A percentile compares a stretch with the other conserved stretches of the same genome.
Conservation (phyloP, 2,888 invertebrate genomes). For the Mantis religiosa region DNA sequence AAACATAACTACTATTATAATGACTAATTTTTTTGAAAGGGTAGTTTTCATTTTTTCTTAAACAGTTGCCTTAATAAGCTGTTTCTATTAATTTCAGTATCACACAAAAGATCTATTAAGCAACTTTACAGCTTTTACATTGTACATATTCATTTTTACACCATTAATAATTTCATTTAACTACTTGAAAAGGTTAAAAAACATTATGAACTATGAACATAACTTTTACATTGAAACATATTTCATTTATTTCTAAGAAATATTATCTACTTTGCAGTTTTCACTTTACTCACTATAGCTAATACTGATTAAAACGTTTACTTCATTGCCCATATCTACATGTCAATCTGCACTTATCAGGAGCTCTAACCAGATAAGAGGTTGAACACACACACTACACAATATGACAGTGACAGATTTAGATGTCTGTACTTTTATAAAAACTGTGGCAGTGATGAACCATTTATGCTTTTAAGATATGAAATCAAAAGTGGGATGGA, state of each 20-base stretch:
- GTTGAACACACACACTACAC: background rate
- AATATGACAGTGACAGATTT: background rate
- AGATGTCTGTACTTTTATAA: background rate
- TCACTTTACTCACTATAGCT: background rate
- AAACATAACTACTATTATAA: too few species aligned
- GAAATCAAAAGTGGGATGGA: background rate
- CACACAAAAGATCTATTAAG: too few species aligned
- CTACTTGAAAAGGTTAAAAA: too few species aligned
- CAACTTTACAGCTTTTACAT: too few species aligned
- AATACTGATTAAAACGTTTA: background rate
- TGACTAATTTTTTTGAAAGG: too few species aligned
- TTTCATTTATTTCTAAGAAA: background rate
- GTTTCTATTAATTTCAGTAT: too few species aligned
- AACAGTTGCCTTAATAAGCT: too few species aligned
- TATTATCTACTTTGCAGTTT: background rate
- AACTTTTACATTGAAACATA: too few species aligned
- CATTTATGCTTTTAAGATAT: background rate
- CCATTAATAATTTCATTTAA: too few species aligned
- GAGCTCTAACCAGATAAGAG: background rate
- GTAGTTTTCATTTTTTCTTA: too few species aligned
- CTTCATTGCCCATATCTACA: background rate
- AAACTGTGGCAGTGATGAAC: background rate
- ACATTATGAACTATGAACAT: too few species aligned
- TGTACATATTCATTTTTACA: too few species aligned
- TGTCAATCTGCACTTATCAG: background rate